Base-by-base conservation (phyloP, 2,797 vertebrate genomes). In the Hirundo rustica region DNA sequence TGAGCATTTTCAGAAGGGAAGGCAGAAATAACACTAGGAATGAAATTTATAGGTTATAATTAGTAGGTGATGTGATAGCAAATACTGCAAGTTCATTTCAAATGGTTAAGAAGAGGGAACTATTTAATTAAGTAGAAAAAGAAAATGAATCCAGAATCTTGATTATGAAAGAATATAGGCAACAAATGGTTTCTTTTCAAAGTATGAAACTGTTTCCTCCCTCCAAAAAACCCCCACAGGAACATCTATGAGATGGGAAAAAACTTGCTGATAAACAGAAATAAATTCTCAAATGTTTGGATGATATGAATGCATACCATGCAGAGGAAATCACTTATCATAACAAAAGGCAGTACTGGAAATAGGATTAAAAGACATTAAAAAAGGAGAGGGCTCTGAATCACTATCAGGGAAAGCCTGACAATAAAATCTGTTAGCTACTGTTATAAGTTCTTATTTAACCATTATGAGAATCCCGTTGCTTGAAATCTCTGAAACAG, bases 1-100 rank as follows among this genome's bases (percentile, higher is more conserved):
- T 32, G 13, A 84, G 3, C 27, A 15, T 51, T 92, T 81, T 93
- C 74, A 82, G 42, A 67, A 85, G 34, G 23, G 32, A 74, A 57
- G 68, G 40, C 60, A 85, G 29, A 87, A 78, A 64, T 91, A 95
- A 85, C 48, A 38, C 27, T 30, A 48, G 27, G n/a, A 74, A 61
- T 94, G 3, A 90, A 76, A 92, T 93, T 87, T 66, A 15, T 62
- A 67, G 71, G 29, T 92, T 45, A 34, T 89, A 90, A 55, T 90
- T 92, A 84, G 71, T 62, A 91, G 60, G 27, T 81, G 51, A 22
- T 92, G 10, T 62, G 32, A 64, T 60, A 68, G 48, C n/a, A 73
- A 88, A 79, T 78, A 66, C 29, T 58, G 40, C 0, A 0, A 75
- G 36, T 88, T 89, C 45, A 65, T 77, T 80, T 88, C 51, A 88